These are phyloP conservation scores for Lucilia cuprina DNA, from an alignment of 1,140 invertebrate species.

Conservation along the genomic window DNA sequence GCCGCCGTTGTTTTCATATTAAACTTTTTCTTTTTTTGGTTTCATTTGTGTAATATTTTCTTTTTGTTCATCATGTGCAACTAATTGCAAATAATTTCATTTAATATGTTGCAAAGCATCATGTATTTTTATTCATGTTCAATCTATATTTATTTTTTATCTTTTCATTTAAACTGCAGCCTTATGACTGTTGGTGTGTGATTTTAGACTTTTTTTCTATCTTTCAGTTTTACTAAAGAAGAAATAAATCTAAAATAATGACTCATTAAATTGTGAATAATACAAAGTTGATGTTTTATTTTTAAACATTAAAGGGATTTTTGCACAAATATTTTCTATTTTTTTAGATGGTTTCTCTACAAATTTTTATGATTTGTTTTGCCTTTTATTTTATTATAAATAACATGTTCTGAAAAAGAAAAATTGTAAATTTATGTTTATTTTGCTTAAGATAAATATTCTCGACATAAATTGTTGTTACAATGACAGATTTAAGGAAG, in stretches of 20 bases:
- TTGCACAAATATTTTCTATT: not conserved
- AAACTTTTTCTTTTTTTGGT: not conserved
- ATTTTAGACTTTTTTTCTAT: not conserved
- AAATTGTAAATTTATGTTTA: too few relatives aligned
- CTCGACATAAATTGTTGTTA: too few relatives aligned
- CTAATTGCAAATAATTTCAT: slow-evolving; percentile 15
- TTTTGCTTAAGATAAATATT: too few relatives aligned
- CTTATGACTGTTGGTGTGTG: not conserved
- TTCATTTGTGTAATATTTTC: too few relatives aligned
- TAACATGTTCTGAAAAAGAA: too few relatives aligned
- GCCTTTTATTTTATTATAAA: too few relatives aligned
- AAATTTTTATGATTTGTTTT: not conserved
- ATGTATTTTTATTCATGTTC: not conserved
- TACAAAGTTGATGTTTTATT: slow-evolving; percentile 1
- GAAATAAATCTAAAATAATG: slow-evolving; percentile 1
- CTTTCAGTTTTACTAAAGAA: not conserved
- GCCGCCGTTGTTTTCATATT: not conserved
- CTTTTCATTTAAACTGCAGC: not conserved
- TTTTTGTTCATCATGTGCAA: not conserved
- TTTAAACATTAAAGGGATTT: slow-evolving; percentile 7
- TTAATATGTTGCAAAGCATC: slow-evolving; percentile 12
- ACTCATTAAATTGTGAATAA: slow-evolving; percentile 18
- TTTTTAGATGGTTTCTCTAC: not conserved
- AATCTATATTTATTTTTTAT: not conserved
- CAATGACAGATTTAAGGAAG: too few relatives aligned